Conservation (phyloP, 1,140 invertebrate species). For the Anthonomus grandis region DNA sequence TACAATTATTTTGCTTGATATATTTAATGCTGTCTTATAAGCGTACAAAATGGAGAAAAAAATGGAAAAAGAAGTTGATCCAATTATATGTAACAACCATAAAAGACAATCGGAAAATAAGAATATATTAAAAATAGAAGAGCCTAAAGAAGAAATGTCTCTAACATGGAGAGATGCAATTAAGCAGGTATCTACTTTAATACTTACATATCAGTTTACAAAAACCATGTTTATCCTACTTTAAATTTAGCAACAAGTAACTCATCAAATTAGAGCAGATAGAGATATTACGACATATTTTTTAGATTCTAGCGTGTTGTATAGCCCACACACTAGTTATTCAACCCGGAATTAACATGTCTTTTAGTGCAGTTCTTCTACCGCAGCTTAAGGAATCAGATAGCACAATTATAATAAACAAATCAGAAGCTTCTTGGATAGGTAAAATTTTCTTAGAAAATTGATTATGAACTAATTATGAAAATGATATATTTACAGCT, state of each 20-base stretch:
- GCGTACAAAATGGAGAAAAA: slow-evolving; percentile 1
- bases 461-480: too few relatives aligned
- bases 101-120: neutral
- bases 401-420: slow-evolving; percentile 39
- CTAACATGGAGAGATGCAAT: slow-evolving; percentile 27
- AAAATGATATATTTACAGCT: slow-evolving; percentile 51
- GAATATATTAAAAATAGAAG: too few relatives aligned
- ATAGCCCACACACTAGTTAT: slow-evolving; percentile 51
- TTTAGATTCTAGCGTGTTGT: slow-evolving; percentile 50
- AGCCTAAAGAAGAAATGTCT: neutral
- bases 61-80: neutral
- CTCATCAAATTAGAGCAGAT: too few relatives aligned
- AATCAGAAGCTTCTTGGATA: slow-evolving; percentile 53
- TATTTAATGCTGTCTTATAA: too few relatives aligned
- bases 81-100: neutral
- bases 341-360: slow-evolving; percentile 55
- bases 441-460: slow-evolving; percentile 44
- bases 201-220: too few relatives aligned
- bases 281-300: slow-evolving; percentile 1
- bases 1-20: too few relatives aligned
- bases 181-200: slow-evolving; percentile 31
- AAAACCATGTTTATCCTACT: too few relatives aligned
- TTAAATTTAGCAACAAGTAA: too few relatives aligned
- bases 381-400: slow-evolving; percentile 47
- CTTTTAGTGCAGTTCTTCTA: slow-evolving; percentile 53